Evolutionary conservation across 23 tunicate species (phyloP).

Genomic region (Ascidia mentula): DNA sequence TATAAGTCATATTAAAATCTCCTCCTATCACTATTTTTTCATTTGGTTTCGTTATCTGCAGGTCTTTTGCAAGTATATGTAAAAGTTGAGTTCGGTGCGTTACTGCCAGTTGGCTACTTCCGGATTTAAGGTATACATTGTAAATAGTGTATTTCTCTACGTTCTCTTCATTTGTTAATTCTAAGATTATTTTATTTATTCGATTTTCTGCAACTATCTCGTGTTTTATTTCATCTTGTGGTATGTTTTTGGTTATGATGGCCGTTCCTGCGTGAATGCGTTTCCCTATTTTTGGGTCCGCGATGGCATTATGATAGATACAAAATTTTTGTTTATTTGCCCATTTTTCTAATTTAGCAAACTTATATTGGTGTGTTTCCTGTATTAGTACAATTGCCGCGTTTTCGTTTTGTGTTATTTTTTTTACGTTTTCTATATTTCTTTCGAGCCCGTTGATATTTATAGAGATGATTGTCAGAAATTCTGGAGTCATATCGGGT

Average conservation of each 20-base stretch:
- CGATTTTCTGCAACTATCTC: not conserved
- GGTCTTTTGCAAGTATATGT: not conserved
- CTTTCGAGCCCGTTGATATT: not conserved
- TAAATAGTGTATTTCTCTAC: not conserved
- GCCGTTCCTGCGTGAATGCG: not conserved
- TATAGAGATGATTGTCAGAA: not conserved
- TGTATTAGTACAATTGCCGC: not conserved
- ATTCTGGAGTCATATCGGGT: not conserved
- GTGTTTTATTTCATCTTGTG: not conserved
- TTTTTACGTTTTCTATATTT: not conserved
- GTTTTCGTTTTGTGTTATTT: not conserved
- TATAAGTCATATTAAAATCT: not conserved
- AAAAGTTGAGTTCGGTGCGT: not conserved
- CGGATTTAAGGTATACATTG: not conserved
- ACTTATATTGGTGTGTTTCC: not conserved
- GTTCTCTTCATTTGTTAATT: no score
- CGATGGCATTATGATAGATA: not conserved
- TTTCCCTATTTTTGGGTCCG: not conserved
- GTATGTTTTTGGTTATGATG: not conserved
- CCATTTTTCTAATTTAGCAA: not conserved
- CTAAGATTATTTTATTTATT: not conserved
- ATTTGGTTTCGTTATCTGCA: not conserved
- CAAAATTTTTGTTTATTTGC: not conserved
- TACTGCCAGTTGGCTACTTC: not conserved
- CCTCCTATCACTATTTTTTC: not conserved